Base-by-base conservation (phyloP, 2,113 vertebrate species). In the Megaceryle torquata region DNA sequence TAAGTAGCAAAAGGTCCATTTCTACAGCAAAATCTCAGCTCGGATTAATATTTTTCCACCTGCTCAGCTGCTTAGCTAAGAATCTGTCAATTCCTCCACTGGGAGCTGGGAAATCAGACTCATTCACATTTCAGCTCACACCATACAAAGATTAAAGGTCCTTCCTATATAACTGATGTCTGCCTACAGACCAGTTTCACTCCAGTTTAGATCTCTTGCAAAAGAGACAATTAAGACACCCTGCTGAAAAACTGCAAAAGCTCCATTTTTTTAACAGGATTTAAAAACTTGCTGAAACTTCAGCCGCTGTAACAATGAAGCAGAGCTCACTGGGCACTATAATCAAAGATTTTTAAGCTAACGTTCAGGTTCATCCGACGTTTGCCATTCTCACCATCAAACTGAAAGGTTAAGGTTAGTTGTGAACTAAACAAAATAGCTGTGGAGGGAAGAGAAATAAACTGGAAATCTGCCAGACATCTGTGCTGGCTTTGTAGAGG, bases 201-300 rank as follows among this genome's bases (percentile, higher is more conserved):
- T n/a, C 31, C 75, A 21, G 6, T 46, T 87, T 75, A 29, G 20
- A 67, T 63, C 74, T 79, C 70, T 95, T 91, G 50, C 75, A 80
- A 80, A 89, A 74, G 28, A 89, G 41, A 26, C 14, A 69, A 13
- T 68, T 54, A 82, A 72, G 81, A 65, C 25, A 54, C 17, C 7
- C 21, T 59, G 74, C 31, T 51, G 76, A 88, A 91, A 96, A 88
- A 46, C 22, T 89, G 65, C 37, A 46, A 48, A 92, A 48, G 24
- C 65, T 71, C 35, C 0, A 6, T 18, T 84, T 33, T 33, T 84
- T 54, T 3, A 54, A 39, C 35, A 56, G 7, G 29, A 10, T 60
- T 86, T 71, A 57, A 82, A 87, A 86, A 48, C 48, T 35, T 60
- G 29, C 51, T 82, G 78, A 43, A 86, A 37, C 31, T 67, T 89